phyloP scores from a whole-genome alignment of 2,113 vertebrate genomes.

The Nyctibius bracteatus region DNA sequence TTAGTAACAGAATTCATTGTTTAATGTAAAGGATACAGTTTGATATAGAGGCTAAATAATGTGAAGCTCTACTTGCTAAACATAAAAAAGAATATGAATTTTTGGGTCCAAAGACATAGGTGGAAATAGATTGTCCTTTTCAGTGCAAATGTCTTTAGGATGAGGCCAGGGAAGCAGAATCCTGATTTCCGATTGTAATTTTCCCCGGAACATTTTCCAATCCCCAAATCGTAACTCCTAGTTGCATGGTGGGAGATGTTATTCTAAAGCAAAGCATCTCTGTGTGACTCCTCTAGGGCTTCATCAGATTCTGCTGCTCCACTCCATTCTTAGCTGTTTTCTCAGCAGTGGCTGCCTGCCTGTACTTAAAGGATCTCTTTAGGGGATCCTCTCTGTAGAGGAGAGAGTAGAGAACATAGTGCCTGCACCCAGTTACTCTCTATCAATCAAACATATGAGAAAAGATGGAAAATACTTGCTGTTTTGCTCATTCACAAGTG shows the following conservation, averaged over 20 bases:
- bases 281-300: background rate
- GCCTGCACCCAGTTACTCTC: background rate
- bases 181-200: background rate
- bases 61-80: background rate
- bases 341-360: background rate
- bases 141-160: background rate
- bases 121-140: background rate
- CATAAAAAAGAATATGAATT: background rate
- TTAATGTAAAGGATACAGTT: background rate
- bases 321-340: background rate
- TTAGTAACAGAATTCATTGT: background rate
- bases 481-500: background rate
- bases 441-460: background rate
- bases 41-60: background rate
- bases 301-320: background rate
- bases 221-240: background rate
- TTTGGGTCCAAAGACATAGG: background rate
- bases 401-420: background rate
- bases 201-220: background rate
- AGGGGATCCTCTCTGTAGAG: too few species aligned
- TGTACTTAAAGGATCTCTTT: background rate
- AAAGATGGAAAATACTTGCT: background rate
- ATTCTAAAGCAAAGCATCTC: background rate
- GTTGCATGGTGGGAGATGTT: background rate
- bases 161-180: background rate